A percentile compares a stretch with the other conserved stretches of the same genome.
phyloP scores from a whole-genome alignment of 2,888 invertebrate genomes.

The Leptopterna dolabrata region DNA sequence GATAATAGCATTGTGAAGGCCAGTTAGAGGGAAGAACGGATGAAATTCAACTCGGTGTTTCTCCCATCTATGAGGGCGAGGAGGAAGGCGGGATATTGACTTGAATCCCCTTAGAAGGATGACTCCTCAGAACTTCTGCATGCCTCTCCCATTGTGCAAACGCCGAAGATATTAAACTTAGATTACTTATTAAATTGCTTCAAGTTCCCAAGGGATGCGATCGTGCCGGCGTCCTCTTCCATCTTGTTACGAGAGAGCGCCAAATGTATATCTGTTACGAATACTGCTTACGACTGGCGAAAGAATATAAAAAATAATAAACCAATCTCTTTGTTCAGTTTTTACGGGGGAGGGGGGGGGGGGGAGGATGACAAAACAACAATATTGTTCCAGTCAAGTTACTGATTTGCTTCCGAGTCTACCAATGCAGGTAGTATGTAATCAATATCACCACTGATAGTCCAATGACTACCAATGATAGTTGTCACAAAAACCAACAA shows the following conservation, averaged over 20 bases:
- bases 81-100: neutral
- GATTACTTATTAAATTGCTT: constrained; percentile 14
- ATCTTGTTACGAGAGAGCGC: neutral
- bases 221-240: neutral
- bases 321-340: too few relatives aligned
- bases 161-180: constrained; percentile 20
- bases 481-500: too few relatives aligned
- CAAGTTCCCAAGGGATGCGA: neutral
- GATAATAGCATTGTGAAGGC: neutral
- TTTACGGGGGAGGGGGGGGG: too few relatives aligned
- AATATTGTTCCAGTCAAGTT: too few relatives aligned
- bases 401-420: too few relatives aligned
- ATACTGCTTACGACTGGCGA: neutral
- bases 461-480: too few relatives aligned
- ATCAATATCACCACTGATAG: too few relatives aligned
- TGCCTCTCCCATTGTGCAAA: neutral
- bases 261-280: neutral
- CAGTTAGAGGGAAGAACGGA: neutral
- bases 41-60: neutral
- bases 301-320: too few relatives aligned
- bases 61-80: neutral
- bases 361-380: too few relatives aligned
- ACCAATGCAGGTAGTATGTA: too few relatives aligned
- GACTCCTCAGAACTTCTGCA: constrained; percentile 13
- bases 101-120: neutral